phyloP scores from a whole-genome alignment of 2,113 vertebrate species.

The Hylia prasina region DNA sequence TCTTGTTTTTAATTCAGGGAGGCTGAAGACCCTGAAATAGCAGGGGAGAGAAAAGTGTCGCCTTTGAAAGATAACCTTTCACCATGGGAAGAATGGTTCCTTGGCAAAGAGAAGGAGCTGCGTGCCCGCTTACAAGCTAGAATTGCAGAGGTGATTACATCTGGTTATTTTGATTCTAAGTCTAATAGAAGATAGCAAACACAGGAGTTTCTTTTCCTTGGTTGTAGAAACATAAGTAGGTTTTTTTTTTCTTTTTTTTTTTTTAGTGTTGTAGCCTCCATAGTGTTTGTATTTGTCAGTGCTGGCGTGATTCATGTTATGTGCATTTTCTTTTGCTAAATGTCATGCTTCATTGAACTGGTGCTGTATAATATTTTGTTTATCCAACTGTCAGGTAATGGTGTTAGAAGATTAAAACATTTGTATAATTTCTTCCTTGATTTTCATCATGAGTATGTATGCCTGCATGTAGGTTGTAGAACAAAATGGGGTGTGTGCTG shows the following conservation, averaged over 20 bases:
- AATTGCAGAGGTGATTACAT: conserved; percentile 76
- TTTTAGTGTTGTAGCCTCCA: not conserved
- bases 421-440: not conserved
- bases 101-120: conserved; percentile 87
- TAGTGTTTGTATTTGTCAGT: not conserved
- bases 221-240: not conserved
- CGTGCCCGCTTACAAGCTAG: conserved; percentile 77
- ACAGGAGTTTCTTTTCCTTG: not conserved
- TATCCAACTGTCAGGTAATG: not conserved
- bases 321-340: not conserved
- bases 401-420: conserved; percentile 21
- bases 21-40: not conserved
- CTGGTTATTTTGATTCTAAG: not conserved
- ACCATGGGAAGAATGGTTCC: conserved; percentile 91
- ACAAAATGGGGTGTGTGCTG: not conserved
- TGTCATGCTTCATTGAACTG: not conserved
- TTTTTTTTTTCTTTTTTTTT: not conserved
- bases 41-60: not conserved
- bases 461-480: not conserved
- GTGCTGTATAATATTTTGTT: not conserved
- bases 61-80: conserved; percentile 67
- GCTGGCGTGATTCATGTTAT: not conserved
- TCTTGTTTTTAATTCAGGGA: not conserved
- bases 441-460: not conserved
- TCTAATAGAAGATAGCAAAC: not conserved